Base-by-base conservation (phyloP, 1,140 invertebrate species). In the Halictus rubicundus region DNA sequence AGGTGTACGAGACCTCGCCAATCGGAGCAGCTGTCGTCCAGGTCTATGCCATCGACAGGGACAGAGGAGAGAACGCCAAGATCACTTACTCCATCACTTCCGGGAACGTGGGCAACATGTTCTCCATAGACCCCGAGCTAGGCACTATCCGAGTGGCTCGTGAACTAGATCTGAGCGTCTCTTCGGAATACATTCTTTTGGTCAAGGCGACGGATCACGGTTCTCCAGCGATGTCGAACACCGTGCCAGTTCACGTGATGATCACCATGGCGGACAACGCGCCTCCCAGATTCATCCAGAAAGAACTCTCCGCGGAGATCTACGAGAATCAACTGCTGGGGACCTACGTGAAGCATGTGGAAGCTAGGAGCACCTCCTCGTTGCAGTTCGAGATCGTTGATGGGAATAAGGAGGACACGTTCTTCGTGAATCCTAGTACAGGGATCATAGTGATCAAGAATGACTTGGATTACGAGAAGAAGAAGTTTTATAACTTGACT, bases 231-330 rank as follows among this genome's bases (percentile, higher is more conserved):
- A 91, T 97, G 27, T 95, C 95, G 21, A 95, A 96, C 71, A 96
- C 96, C 39, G 94, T 98, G 23, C 96, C 96, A 25, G 96, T 98
- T 1, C 97, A 97, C 89, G 96, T 99, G 21, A 94, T 96, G 88
- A 94, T 99, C 14, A 97, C 97, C 0, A 97, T 98, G 94, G 96
- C 97, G 0, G 97, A 97, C 87, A 97, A 98, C 91, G 96, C 97
- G 70, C 96, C 97, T 25, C 98, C 98, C 3, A 95, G 95, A 68
- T 98, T 97, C 92, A 89, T 93, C 1, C 91, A 94, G 68, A 92
- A 93, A 16, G 95, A 96, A 85, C 94, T 96, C 69, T 94, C 95
- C 59, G 95, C 95, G 0, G 97, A 98, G 92, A 95, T 99, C 14
- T 96, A 95, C 81, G 98, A 99, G 93, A 97, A 98, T 91, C 95